phyloP scores from a whole-genome alignment of 1,140 invertebrate species.

The Muscidifurax raptorellus region DNA sequence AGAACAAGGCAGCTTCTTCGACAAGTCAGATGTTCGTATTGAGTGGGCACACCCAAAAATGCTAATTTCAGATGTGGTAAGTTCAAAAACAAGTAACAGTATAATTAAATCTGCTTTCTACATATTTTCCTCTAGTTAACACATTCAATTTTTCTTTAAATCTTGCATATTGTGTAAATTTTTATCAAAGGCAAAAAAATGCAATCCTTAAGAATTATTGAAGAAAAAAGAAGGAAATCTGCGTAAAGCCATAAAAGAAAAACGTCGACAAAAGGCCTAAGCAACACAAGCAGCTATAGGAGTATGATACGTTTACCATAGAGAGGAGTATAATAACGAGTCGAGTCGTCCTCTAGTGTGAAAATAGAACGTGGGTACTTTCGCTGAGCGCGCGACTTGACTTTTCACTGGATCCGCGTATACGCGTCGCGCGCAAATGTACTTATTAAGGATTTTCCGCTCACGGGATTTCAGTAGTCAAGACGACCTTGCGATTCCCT shows the following conservation, averaged over 20 bases:
- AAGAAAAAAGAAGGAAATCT: conserved; percentile 42
- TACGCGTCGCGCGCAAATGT: background rate
- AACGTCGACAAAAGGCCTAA: conserved; percentile 2
- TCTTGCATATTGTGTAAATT: background rate
- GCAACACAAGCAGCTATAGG: background rate
- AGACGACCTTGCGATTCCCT: conserved; percentile 48
- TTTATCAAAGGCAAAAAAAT: background rate
- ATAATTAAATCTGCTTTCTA: conserved; percentile 16
- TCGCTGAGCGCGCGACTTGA: conserved; percentile 47
- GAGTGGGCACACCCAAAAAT: conserved; percentile 82
- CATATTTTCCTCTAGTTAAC: background rate
- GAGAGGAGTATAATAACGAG: conserved; percentile 60
- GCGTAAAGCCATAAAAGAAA: conserved; percentile 22
- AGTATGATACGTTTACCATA: conserved; percentile 49
- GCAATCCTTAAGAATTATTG: background rate
- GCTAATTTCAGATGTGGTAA: conserved; percentile 65
- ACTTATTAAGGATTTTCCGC: conserved; percentile 39
- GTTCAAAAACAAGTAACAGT: conserved; percentile 41
- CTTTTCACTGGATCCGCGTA: conserved; percentile 36
- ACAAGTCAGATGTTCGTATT: conserved; percentile 68
- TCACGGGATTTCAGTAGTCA: conserved; percentile 1
- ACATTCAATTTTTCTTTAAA: background rate
- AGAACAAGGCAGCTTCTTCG: conserved; percentile 76
- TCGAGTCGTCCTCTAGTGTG: conserved; percentile 53
- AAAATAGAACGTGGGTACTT: conserved; percentile 67